Evolutionary conservation across 1,140 invertebrate species (phyloP).

Genomic region (Maconellicoccus hirsutus): DNA sequence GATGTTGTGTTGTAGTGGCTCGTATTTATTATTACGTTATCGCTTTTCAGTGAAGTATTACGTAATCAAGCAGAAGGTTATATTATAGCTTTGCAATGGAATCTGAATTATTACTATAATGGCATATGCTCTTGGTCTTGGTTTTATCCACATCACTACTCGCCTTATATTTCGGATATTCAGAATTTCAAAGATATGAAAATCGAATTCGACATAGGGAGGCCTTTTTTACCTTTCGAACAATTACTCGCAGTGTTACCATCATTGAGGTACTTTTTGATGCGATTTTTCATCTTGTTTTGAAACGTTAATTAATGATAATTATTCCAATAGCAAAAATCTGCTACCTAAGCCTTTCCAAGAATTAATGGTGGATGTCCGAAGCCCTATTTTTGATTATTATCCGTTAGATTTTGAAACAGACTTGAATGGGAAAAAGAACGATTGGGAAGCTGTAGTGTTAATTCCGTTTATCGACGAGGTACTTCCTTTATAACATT

Average conservation of each 20-base stretch:
- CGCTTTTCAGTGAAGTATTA: slow-evolving; percentile 52
- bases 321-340: slow-evolving; percentile 42
- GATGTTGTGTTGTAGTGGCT: neutral
- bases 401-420: slow-evolving; percentile 84
- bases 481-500: slow-evolving; percentile 35
- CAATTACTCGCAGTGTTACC: slow-evolving; percentile 89
- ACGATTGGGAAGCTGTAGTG: slow-evolving; percentile 96
- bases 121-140: slow-evolving; percentile 95
- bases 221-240: slow-evolving; percentile 88
- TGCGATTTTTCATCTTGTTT: neutral
- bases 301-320: no score
- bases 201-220: slow-evolving; percentile 66
- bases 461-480: slow-evolving; percentile 95
- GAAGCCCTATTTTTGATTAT: slow-evolving; percentile 76
- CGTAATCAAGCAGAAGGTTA: slow-evolving; percentile 75
- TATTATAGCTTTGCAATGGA: slow-evolving; percentile 90
- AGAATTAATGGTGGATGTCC: slow-evolving; percentile 63
- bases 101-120: slow-evolving; percentile 90
- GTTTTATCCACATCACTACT: slow-evolving; percentile 95
- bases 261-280: slow-evolving; percentile 34
- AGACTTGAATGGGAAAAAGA: slow-evolving; percentile 83
- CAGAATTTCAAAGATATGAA: slow-evolving; percentile 62
- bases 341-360: slow-evolving; percentile 73
- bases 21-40: no score
- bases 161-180: slow-evolving; percentile 90